Evolutionary conservation across 37 sponge, comb jelly and placozoan species (phyloP).

Genomic region (Ephydatia muelleri): DNA sequence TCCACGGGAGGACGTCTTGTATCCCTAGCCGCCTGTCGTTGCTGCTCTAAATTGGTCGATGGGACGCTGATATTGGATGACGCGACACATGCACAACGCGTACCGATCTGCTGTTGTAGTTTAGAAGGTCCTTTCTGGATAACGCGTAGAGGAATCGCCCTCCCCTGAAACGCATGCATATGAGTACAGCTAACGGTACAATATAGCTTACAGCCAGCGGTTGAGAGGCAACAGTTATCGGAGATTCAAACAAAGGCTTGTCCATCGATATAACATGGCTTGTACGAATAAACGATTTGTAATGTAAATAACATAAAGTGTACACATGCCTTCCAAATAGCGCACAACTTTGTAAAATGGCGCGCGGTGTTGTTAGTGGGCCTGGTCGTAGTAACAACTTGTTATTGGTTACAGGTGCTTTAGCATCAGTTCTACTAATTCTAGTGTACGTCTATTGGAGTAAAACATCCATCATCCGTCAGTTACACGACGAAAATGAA

Average conservation of each 20-base stretch:
- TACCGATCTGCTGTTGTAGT: background rate
- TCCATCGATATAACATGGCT: background rate
- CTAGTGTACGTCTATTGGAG: slow-evolving; percentile 16
- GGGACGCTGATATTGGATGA: background rate
- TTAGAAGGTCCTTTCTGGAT: background rate
- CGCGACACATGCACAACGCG: background rate
- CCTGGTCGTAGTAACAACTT: background rate
- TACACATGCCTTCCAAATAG: background rate
- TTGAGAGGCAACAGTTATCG: background rate
- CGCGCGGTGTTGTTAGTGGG: background rate
- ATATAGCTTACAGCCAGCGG: background rate
- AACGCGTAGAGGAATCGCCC: background rate
- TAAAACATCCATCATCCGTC: background rate
- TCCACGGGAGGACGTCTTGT: background rate
- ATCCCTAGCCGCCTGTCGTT: background rate
- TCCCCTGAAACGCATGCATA: background rate
- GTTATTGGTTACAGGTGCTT: background rate
- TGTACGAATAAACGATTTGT: background rate
- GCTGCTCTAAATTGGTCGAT: slow-evolving; percentile 6
- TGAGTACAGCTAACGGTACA: background rate
- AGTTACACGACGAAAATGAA: background rate
- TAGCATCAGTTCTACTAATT: background rate
- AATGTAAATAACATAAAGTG: background rate
- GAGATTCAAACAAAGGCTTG: slow-evolving; percentile 1
- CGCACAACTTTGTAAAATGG: background rate